Percentiles rank a stretch among this genome's conserved stretches.
Evolutionary conservation across 1,140 invertebrate species (phyloP).

Genomic region (Cyrtorhinus lividipennis): DNA sequence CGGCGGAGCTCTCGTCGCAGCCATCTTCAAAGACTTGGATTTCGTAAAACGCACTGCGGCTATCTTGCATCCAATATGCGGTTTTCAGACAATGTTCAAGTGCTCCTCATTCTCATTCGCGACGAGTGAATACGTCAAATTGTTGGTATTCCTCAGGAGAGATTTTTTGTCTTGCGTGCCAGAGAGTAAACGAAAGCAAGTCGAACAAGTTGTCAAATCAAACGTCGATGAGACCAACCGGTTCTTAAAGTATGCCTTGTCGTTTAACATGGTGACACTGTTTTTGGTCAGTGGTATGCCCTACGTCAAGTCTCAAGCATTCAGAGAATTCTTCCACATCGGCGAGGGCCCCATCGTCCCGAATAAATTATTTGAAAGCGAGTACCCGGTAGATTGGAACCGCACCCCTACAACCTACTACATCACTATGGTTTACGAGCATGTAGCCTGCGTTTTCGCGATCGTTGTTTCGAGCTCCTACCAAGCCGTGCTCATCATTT

Average conservation of each 20-base stretch:
- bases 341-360: neutral
- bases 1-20: no score
- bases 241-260: neutral
- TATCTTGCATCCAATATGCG: neutral
- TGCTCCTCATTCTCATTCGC: neutral
- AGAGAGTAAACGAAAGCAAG: neutral
- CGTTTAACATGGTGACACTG: neutral
- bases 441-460: neutral
- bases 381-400: neutral
- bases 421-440: neutral
- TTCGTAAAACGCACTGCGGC: neutral
- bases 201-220: neutral
- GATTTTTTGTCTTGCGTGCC: neutral
- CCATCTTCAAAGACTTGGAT: no score
- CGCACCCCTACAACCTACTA: neutral
- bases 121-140: neutral
- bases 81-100: neutral
- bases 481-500: neutral
- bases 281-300: neutral
- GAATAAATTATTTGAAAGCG: neutral
- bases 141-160: neutral
- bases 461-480: neutral
- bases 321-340: neutral
- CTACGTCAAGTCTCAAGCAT: neutral
- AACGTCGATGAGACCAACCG: neutral